phyloP scores from a whole-genome alignment of 1,140 invertebrate genomes.

The Paralvinella palmiformis region DNA sequence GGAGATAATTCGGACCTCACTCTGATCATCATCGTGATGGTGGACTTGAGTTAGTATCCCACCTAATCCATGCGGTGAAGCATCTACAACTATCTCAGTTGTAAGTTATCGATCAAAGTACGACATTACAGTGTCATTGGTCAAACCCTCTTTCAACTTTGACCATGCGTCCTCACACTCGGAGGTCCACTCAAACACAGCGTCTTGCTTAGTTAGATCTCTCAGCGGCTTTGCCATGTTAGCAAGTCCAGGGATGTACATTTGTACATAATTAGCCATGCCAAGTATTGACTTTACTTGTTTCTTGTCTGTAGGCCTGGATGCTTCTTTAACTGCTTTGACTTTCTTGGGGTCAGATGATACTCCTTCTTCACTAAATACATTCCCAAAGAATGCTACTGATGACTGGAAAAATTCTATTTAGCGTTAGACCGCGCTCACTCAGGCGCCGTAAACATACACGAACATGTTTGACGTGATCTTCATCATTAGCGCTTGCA shows the following conservation, averaged over 20 bases:
- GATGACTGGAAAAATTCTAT: not conserved
- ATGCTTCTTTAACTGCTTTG: slow-evolving; percentile 13
- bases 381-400: not conserved
- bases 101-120: slow-evolving; percentile 25
- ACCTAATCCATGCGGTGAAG: slow-evolving; percentile 41
- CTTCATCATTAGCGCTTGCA: too few relatives aligned
- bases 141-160: slow-evolving; percentile 23
- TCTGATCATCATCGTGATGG: not conserved
- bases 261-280: slow-evolving; percentile 16
- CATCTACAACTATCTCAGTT: slow-evolving; percentile 24
- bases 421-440: not conserved
- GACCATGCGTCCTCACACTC: slow-evolving; percentile 23
- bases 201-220: slow-evolving; percentile 19
- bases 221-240: slow-evolving; percentile 24
- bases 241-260: slow-evolving; percentile 20
- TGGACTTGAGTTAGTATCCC: slow-evolving; percentile 48
- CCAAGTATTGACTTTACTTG: slow-evolving; percentile 23
- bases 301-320: slow-evolving; percentile 15
- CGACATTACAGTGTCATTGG: slow-evolving; percentile 22
- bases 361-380: slow-evolving; percentile 6
- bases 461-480: too few relatives aligned
- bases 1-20: slow-evolving; percentile 42
- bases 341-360: slow-evolving; percentile 21
- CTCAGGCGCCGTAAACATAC: not conserved
- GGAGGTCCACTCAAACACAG: slow-evolving; percentile 21